phyloP scores from a whole-genome alignment of 2,797 vertebrate genomes.

The Rhyacichthys aspro region DNA sequence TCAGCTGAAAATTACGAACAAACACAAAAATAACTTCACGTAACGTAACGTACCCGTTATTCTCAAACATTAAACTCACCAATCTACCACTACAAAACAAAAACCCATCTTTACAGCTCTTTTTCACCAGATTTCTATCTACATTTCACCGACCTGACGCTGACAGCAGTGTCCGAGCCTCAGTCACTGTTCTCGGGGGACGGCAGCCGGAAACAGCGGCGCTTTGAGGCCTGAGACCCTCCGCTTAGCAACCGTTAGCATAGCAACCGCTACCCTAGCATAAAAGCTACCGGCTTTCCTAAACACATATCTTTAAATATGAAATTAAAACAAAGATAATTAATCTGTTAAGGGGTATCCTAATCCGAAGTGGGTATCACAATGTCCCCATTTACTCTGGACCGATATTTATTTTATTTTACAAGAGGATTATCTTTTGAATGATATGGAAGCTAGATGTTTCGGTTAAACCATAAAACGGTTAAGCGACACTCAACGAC shows the following conservation, averaged over 20 bases:
- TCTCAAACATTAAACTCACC: neutral
- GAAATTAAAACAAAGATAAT: too few species aligned
- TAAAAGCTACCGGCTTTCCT: neutral
- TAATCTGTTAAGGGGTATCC: neutral
- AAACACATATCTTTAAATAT: neutral
- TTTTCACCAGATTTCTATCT: neutral
- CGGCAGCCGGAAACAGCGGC: conserved; percentile 39
- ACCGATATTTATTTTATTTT: too few species aligned
- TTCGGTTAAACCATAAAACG: too few species aligned
- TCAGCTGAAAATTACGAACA: too few species aligned
- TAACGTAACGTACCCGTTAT: neutral
- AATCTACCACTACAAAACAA: neutral
- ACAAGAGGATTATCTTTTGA: too few species aligned
- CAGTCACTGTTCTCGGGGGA: conserved; percentile 12
- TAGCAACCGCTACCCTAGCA: conserved; percentile 1
- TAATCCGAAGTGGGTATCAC: too few species aligned
- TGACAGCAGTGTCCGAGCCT: neutral
- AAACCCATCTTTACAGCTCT: too few species aligned
- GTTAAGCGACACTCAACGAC: too few species aligned
- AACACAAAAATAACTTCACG: too few species aligned
- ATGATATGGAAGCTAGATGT: too few species aligned
- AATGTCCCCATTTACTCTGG: too few species aligned
- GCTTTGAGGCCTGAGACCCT: conserved; percentile 34
- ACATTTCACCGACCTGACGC: neutral
- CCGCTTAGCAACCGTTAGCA: conserved; percentile 16